Percentiles rank a stretch among this genome's conserved stretches.
Evolutionary conservation across 2,113 vertebrate genomes (phyloP).

Genomic region (Hemibates koningsi): DNA sequence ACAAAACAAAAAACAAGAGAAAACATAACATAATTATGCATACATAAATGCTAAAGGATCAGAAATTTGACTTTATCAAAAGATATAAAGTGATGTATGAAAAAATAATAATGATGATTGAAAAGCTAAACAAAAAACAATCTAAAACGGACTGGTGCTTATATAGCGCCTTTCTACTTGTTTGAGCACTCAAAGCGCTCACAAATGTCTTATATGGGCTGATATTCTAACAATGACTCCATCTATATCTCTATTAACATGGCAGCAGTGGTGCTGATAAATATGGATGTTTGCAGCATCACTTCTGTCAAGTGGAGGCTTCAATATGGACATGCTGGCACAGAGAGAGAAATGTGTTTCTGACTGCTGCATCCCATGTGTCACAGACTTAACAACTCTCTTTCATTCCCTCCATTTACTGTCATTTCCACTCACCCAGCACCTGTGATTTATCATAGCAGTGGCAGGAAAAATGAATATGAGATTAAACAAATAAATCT

Average conservation of each 20-base stretch:
- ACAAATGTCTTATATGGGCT: not conserved
- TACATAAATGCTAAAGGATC: not conserved
- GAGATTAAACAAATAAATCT: not conserved
- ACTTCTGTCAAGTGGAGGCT: conserved; percentile 24
- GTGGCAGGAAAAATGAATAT: conserved; percentile 1
- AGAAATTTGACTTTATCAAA: not conserved
- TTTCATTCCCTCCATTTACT: conserved; percentile 40
- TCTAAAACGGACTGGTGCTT: not conserved
- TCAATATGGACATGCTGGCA: conserved; percentile 15
- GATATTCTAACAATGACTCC: not conserved
- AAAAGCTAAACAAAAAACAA: not conserved
- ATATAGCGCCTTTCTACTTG: not conserved
- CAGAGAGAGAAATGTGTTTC: conserved; percentile 13
- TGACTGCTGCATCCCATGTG: conserved; percentile 38
- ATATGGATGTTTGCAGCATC: conserved; percentile 38
- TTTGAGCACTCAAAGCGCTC: not conserved
- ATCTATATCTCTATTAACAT: conserved; percentile 12
- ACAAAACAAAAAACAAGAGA: not conserved
- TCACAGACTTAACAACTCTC: conserved; percentile 43
- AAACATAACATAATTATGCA: not conserved
- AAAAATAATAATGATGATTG: not conserved
- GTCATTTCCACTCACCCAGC: conserved; percentile 10
- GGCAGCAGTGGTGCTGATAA: conserved; percentile 11
- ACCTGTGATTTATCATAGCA: conserved; percentile 14
- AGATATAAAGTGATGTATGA: not conserved